Percentiles rank a stretch among this genome's conserved stretches.
Evolutionary conservation across 2,113 vertebrate species (phyloP).

Genomic region (Pogona vitticeps): DNA sequence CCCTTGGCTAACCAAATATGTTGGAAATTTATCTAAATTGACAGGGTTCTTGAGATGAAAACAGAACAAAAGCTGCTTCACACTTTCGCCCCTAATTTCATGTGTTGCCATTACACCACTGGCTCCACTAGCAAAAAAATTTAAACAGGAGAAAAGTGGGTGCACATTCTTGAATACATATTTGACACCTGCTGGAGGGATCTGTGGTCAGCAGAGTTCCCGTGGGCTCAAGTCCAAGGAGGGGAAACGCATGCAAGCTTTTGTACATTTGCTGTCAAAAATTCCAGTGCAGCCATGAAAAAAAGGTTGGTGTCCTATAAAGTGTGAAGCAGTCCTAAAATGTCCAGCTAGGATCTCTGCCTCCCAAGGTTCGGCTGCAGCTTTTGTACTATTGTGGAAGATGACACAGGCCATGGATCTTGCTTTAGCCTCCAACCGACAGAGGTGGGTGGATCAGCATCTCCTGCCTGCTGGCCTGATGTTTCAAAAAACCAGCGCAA

Average conservation of each 20-base stretch:
- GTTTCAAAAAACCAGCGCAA: not conserved
- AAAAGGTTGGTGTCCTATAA: not conserved
- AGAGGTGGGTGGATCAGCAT: not conserved
- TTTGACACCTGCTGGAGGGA: not conserved
- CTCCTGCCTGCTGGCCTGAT: not conserved
- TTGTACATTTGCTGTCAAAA: not conserved
- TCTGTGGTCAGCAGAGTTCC: not conserved
- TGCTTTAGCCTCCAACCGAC: not conserved
- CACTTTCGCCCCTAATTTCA: not conserved
- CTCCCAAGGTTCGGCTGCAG: not conserved
- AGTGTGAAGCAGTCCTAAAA: not conserved
- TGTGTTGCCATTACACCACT: not conserved
- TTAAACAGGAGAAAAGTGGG: not conserved
- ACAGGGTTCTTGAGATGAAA: not conserved
- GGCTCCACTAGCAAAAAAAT: not conserved
- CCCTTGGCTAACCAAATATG: not conserved
- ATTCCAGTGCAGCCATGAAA: not conserved
- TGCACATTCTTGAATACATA: not conserved
- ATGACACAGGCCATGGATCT: too few species aligned
- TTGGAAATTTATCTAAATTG: slow-evolving; percentile 13
- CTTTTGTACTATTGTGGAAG: too few species aligned
- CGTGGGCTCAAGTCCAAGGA: too few species aligned
- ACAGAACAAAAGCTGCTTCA: not conserved
- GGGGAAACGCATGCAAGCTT: too few species aligned
- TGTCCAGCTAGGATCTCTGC: too few species aligned